A percentile compares a stretch with the other conserved stretches of the same genome.
phyloP scores from a whole-genome alignment of 2,113 vertebrate species.

The Coryphaenoides rupestris region DNA sequence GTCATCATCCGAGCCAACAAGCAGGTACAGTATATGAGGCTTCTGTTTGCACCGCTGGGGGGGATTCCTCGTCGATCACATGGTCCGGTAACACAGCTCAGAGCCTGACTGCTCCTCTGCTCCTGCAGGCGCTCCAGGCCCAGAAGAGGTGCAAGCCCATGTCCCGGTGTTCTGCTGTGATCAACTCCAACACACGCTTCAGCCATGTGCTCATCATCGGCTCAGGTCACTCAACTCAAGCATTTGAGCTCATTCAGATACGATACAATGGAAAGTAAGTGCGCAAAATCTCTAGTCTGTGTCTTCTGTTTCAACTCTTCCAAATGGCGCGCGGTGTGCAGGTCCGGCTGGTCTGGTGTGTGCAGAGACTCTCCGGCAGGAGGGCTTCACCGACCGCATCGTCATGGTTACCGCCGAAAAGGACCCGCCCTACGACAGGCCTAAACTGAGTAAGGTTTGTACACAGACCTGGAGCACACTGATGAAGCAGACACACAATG shows the following conservation, averaged over 20 bases:
- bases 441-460: conserved; percentile 98
- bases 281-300: too few relatives aligned
- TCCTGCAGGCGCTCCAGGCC: conserved; percentile 86
- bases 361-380: conserved; percentile 92
- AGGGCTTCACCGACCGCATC: conserved; percentile 93
- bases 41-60: background rate
- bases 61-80: too few relatives aligned
- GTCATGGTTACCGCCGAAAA: conserved; percentile 93
- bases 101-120: too few relatives aligned
- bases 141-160: conserved; percentile 91
- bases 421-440: conserved; percentile 92
- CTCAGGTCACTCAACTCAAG: conserved; percentile 80
- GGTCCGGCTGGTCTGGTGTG: conserved; percentile 93
- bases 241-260: too few relatives aligned
- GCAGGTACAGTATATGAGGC: conserved; percentile 84
- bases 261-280: too few relatives aligned
- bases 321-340: conserved; percentile 52
- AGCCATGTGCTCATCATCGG: conserved; percentile 94
- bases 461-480: conserved; percentile 49
- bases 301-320: too few relatives aligned
- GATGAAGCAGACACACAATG: conserved; percentile 10
- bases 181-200: conserved; percentile 85
- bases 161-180: conserved; percentile 90
- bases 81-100: too few relatives aligned
- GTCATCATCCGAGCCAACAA: conserved; percentile 95